A percentile compares a stretch with the other conserved stretches of the same genome.
These are phyloP conservation scores for Thinocorus orbignyianus DNA, from an alignment of 2,113 vertebrate genomes.

Conservation along the genomic window DNA sequence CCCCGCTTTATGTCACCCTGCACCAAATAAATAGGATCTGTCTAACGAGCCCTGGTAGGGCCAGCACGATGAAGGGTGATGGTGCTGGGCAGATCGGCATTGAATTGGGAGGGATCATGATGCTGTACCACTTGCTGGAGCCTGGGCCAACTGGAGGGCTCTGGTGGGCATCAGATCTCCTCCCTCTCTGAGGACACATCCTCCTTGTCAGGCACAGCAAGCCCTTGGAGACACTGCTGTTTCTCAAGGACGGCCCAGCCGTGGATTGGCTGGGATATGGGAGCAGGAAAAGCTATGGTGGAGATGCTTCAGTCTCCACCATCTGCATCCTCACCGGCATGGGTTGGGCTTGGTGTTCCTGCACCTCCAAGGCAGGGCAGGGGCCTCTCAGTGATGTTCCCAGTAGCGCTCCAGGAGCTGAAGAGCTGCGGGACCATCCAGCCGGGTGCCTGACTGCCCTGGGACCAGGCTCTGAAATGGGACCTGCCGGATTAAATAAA, in stretches of 20 bases:
- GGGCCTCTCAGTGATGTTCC: not conserved
- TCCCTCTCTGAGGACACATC: accelerated
- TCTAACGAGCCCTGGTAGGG: accelerated
- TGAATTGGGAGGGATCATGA: accelerated
- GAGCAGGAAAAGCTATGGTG: accelerated
- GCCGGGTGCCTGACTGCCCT: accelerated
- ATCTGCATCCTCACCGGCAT: not conserved
- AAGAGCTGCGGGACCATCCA: not conserved
- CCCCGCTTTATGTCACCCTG: not conserved
- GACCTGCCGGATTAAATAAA: too few relatives aligned
- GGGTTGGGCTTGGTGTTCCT: not conserved
- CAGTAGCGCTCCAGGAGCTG: not conserved
- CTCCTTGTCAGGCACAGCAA: not conserved
- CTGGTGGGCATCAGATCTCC: not conserved
- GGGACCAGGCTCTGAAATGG: not conserved
- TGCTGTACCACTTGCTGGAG: not conserved
- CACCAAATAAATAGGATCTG: not conserved
- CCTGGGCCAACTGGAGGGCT: not conserved
- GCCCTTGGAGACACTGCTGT: accelerated
- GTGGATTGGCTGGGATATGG: not conserved
- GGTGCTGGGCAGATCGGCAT: accelerated
- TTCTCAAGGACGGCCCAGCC: accelerated
- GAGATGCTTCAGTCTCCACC: not conserved
- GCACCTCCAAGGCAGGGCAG: not conserved
- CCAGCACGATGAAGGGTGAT: accelerated